Evolutionary conservation across 2,113 vertebrate species (phyloP).

Genomic region (Pristiophorus japonicus): DNA sequence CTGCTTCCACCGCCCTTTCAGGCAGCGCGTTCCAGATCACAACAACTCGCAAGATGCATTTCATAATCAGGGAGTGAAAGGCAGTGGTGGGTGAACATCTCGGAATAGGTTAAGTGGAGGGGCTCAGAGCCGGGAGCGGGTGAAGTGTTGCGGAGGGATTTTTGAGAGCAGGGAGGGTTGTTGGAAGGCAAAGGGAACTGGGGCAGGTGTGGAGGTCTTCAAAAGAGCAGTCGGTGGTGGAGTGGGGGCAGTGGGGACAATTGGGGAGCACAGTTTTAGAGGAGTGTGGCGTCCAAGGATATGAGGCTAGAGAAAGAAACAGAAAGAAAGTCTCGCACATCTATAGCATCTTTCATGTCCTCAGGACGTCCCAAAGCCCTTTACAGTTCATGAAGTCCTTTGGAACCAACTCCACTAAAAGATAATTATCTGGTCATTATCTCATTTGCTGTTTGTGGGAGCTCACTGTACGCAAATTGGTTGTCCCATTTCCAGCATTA

Average conservation of each 20-base stretch:
- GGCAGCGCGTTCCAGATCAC: neutral
- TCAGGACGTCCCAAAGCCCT: neutral
- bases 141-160: no score
- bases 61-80: neutral
- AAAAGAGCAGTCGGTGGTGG: neutral
- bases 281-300: neutral
- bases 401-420: no score
- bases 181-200: neutral
- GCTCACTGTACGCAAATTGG: neutral
- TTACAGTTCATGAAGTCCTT: neutral
- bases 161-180: no score
- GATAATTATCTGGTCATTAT: neutral
- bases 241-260: neutral
- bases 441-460: neutral
- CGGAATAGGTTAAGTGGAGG: neutral
- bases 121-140: no score
- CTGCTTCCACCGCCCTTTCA: neutral
- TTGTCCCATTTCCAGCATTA: neutral
- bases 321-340: no score
- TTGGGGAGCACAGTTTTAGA: neutral
- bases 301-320: neutral
- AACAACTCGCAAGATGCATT: neutral
- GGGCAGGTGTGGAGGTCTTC: neutral
- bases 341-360: neutral
- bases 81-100: neutral